These are phyloP conservation scores for Trypoxylon attenuatum DNA, from an alignment of 2,888 invertebrate genomes.

Conservation along the genomic window DNA sequence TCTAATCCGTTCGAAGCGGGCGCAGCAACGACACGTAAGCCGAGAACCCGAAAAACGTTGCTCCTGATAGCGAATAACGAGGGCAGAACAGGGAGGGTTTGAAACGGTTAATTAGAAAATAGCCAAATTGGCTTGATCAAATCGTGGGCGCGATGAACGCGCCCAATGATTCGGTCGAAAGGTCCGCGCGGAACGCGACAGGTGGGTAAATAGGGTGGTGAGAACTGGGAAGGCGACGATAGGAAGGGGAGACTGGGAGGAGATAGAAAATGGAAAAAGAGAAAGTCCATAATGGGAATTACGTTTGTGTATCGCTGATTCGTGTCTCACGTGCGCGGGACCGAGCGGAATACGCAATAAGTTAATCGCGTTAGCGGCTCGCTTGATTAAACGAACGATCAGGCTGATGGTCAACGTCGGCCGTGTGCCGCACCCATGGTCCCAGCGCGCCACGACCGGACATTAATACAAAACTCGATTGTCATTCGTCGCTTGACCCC, in stretches of 20 bases:
- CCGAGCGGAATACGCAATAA: constrained; percentile 66
- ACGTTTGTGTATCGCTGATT: constrained; percentile 66
- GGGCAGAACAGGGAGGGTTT: background rate
- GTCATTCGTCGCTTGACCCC: constrained; percentile 60
- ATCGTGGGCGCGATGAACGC: constrained; percentile 15
- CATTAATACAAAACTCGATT: constrained; percentile 66
- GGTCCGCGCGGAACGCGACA: constrained; percentile 29
- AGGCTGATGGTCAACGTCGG: constrained; percentile 52
- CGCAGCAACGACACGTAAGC: background rate
- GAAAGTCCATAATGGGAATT: constrained; percentile 53
- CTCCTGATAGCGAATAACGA: background rate
- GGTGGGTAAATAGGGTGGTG: constrained; percentile 25
- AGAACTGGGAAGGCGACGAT: background rate
- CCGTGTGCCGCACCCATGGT: constrained; percentile 44
- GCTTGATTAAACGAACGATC: constrained; percentile 69
- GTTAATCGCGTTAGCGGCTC: constrained; percentile 67
- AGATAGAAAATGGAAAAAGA: constrained; percentile 5
- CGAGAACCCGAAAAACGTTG: background rate
- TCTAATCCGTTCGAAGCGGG: background rate
- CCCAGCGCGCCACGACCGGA: constrained; percentile 39
- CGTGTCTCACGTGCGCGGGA: constrained; percentile 63
- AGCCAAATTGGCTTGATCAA: constrained; percentile 26
- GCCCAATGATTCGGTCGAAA: constrained; percentile 46
- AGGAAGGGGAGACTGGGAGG: background rate
- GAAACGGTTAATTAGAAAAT: constrained; percentile 26